These are phyloP conservation scores for Drosophila subquinaria DNA, from an alignment of 2,888 invertebrate species.

Conservation along the genomic window DNA sequence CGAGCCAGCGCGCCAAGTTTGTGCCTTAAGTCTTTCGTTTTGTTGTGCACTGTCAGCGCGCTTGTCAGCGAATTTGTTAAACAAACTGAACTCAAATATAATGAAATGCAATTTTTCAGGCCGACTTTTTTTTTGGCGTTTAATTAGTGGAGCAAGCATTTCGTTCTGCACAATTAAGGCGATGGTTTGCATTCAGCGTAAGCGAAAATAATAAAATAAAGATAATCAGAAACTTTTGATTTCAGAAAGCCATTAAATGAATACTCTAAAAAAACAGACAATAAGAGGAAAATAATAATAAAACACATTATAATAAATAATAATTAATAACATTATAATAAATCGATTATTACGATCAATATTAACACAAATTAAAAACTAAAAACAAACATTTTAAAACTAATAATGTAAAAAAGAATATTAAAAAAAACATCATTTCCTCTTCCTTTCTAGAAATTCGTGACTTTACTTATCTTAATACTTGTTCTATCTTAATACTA, in stretches of 20 bases:
- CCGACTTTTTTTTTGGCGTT: slow-evolving; percentile 48
- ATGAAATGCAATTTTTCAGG: slow-evolving; percentile 53
- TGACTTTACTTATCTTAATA: too few relatives aligned
- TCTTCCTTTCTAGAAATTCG: too few relatives aligned
- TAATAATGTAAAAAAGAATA: not conserved
- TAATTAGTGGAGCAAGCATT: slow-evolving; percentile 75
- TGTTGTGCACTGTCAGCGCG: slow-evolving; percentile 69
- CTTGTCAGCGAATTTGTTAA: slow-evolving; percentile 78
- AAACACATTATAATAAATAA: too few relatives aligned
- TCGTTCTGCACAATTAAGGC: slow-evolving; percentile 74
- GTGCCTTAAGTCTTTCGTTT: slow-evolving; percentile 75
- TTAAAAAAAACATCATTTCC: too few relatives aligned
- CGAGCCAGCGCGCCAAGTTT: slow-evolving; percentile 61
- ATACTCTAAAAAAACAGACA: slow-evolving; percentile 25
- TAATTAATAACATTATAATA: too few relatives aligned
- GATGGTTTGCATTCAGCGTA: slow-evolving; percentile 69
- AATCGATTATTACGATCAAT: too few relatives aligned
- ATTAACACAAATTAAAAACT: too few relatives aligned
- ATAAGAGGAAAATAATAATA: too few relatives aligned
- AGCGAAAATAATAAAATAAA: slow-evolving; percentile 33
- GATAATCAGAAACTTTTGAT: slow-evolving; percentile 5
- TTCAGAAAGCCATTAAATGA: not conserved
- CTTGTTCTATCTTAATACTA: too few relatives aligned
- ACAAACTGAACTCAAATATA: slow-evolving; percentile 74
- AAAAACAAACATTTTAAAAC: too few relatives aligned